phyloP scores from a whole-genome alignment of 2,888 invertebrate genomes.

The Perdita meconis region DNA sequence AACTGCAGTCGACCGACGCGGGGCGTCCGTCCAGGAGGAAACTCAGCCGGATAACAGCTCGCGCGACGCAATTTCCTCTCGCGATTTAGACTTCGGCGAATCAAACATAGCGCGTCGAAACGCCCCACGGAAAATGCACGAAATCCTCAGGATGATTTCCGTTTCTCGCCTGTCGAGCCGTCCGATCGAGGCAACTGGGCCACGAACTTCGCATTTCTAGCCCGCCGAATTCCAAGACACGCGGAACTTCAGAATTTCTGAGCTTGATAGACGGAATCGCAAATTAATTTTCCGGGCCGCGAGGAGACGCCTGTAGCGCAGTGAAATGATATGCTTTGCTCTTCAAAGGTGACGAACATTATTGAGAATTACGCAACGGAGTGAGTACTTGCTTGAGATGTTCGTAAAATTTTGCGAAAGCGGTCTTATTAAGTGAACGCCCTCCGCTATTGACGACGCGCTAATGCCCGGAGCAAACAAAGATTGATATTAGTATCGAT shows the following conservation, averaged over 20 bases:
- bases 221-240: conserved; percentile 23
- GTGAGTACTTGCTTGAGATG: too few relatives aligned
- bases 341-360: neutral
- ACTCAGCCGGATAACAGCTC: conserved; percentile 20
- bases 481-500: conserved; percentile 52
- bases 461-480: conserved; percentile 42
- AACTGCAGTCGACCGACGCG: conserved; percentile 27
- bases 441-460: neutral
- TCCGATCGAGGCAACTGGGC: conserved; percentile 54
- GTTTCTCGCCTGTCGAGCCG: conserved; percentile 31
- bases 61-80: conserved; percentile 3
- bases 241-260: conserved; percentile 22
- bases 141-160: conserved; percentile 53
- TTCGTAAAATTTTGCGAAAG: neutral
- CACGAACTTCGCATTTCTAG: conserved; percentile 51
- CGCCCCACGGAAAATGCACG: conserved; percentile 35
- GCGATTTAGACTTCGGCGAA: conserved; percentile 23
- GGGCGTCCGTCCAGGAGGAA: conserved; percentile 23
- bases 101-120: conserved; percentile 21
- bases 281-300: conserved; percentile 30
- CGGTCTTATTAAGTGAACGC: conserved; percentile 11
- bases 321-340: conserved; percentile 1
- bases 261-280: conserved; percentile 9
- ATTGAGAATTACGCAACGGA: too few relatives aligned
- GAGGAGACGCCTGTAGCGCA: conserved; percentile 1